phyloP scores from a whole-genome alignment of 2,113 vertebrate genomes.

The Gasterosteus nipponicus region DNA sequence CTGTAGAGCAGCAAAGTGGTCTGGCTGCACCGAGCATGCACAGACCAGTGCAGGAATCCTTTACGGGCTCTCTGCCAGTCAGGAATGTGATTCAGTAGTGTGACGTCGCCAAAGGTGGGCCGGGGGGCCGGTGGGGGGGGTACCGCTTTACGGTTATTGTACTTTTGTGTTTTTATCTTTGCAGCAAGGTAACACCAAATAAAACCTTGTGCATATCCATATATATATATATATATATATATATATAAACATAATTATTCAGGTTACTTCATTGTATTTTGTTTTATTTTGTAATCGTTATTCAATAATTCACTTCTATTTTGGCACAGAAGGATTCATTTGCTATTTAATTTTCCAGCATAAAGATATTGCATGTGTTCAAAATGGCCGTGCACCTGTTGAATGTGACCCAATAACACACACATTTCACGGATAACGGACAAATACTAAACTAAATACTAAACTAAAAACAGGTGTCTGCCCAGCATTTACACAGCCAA shows the following conservation, averaged over 20 bases:
- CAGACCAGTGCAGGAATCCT: slow-evolving; percentile 81
- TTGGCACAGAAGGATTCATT: background rate
- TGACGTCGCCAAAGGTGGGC: slow-evolving; percentile 62
- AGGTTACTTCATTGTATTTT: too few species aligned
- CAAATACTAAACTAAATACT: background rate
- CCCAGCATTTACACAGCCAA: background rate
- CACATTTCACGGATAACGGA: background rate
- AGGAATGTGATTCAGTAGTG: slow-evolving; percentile 67
- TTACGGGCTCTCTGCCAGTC: slow-evolving; percentile 50
- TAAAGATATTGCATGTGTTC: background rate
- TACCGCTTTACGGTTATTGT: slow-evolving; percentile 8
- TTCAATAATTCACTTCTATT: background rate
- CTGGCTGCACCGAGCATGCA: slow-evolving; percentile 78
- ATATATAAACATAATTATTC: background rate
- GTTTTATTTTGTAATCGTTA: too few species aligned
- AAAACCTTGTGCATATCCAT: background rate
- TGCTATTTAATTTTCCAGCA: background rate
- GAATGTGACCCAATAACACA: background rate
- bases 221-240: background rate
- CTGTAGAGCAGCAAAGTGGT: slow-evolving; percentile 76
- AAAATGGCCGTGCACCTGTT: background rate
- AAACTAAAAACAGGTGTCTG: background rate
- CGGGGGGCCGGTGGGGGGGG: background rate
- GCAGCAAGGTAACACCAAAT: background rate
- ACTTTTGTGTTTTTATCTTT: background rate